These are phyloP conservation scores for Pogonus chalceus DNA, from an alignment of 1,140 invertebrate species.

Conservation along the genomic window DNA sequence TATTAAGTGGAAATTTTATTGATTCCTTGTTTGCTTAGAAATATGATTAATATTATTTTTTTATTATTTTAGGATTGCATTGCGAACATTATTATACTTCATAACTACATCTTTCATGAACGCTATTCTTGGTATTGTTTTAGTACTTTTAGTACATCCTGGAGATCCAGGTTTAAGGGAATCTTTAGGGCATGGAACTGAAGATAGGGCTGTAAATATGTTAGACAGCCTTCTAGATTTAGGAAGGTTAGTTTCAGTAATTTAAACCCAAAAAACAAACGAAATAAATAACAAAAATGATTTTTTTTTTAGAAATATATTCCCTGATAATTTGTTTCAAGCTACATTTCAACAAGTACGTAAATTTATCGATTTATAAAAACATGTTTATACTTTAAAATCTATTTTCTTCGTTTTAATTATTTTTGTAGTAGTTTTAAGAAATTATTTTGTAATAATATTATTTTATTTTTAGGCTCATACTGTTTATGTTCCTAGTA, in stretches of 20 bases:
- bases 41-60: too few species aligned
- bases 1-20: too few species aligned
- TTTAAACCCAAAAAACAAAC: conserved; percentile 11
- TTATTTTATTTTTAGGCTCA: conserved; percentile 19
- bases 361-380: neutral
- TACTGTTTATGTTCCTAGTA: conserved; percentile 16
- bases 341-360: conserved; percentile 70
- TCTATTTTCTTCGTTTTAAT: conserved; percentile 14
- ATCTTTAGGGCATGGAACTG: conserved; percentile 34
- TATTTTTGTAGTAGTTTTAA: neutral
- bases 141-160: conserved; percentile 67
- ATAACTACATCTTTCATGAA: conserved; percentile 70
- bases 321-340: conserved; percentile 81
- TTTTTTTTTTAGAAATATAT: conserved; percentile 62
- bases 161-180: conserved; percentile 59
- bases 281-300: conserved; percentile 8
- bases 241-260: conserved; percentile 60
- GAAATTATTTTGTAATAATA: neutral
- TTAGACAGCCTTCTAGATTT: conserved; percentile 77
- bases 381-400: neutral
- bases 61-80: conserved; percentile 58
- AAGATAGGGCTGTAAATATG: conserved; percentile 54
- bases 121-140: conserved; percentile 61
- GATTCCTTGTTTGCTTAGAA: too few species aligned
- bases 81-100: conserved; percentile 70